Evolutionary conservation across 2,113 vertebrate genomes (phyloP).

Genomic region (Megalops atlanticus): DNA sequence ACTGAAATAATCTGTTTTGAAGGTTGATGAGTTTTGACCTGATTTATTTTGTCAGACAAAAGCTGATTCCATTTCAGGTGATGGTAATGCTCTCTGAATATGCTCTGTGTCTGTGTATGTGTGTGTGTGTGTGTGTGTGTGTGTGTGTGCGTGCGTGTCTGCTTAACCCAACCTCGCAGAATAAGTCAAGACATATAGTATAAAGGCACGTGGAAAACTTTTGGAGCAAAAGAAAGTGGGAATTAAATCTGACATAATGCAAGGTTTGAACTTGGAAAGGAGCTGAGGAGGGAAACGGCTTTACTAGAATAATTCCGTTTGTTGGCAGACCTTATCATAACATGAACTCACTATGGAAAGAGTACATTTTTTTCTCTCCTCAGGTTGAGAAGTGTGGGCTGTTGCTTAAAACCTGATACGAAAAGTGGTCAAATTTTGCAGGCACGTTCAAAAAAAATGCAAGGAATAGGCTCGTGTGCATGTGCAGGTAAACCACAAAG

Average conservation of each 20-base stretch:
- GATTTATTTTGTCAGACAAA: too few relatives aligned
- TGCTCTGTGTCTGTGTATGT: too few relatives aligned
- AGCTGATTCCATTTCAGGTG: not conserved
- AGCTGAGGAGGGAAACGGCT: not conserved
- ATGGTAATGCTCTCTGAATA: not conserved
- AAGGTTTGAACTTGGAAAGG: not conserved
- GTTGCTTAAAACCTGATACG: not conserved
- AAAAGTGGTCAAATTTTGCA: not conserved
- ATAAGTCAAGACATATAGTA: too few relatives aligned
- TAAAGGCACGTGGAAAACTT: too few relatives aligned
- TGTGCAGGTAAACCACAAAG: not conserved
- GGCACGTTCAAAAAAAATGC: not conserved
- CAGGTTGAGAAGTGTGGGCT: not conserved
- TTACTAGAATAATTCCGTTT: slow-evolving; percentile 2
- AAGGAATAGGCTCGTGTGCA: too few relatives aligned
- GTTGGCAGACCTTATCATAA: not conserved
- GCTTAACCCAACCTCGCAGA: too few relatives aligned
- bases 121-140: too few relatives aligned
- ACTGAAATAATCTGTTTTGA: too few relatives aligned
- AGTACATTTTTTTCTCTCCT: not conserved
- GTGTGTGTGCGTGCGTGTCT: too few relatives aligned
- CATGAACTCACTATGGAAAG: slow-evolving; percentile 8
- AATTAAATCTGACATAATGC: not conserved
- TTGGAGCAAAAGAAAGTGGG: too few relatives aligned
- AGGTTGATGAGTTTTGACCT: too few relatives aligned